These are phyloP conservation scores for Dasyprocta punctata DNA, from an alignment of 2,113 vertebrate species.

Conservation along the genomic window DNA sequence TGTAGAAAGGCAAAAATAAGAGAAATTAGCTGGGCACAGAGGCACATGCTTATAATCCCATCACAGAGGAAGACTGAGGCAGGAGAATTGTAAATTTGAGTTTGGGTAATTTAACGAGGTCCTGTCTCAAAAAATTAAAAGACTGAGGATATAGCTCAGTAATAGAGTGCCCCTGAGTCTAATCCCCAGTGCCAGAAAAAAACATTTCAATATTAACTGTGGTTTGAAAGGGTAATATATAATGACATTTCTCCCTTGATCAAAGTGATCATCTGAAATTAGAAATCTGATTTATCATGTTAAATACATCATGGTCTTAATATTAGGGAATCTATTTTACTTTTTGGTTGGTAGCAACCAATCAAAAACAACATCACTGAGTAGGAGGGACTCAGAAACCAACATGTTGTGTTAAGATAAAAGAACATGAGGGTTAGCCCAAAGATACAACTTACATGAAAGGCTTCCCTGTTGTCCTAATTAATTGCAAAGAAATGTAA, in stretches of 20 bases:
- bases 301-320: constrained; percentile 20
- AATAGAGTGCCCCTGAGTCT: not conserved
- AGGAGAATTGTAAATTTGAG: not conserved
- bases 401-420: constrained; percentile 17
- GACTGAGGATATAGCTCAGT: not conserved
- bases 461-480: constrained; percentile 33
- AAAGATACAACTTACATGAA: constrained; percentile 22
- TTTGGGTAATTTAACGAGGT: not conserved
- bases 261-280: constrained; percentile 33
- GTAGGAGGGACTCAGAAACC: constrained; percentile 33
- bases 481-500: constrained; percentile 30
- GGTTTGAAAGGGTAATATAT: not conserved
- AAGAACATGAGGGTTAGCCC: constrained; percentile 17
- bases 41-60: not conserved
- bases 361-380: not conserved
- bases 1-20: not conserved
- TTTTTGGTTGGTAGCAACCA: constrained; percentile 35
- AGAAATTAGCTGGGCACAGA: not conserved
- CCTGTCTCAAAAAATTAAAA: not conserved
- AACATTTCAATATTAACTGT: not conserved
- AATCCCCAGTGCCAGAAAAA: not conserved
- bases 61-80: not conserved
- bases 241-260: not conserved
- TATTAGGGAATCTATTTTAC: constrained; percentile 27
- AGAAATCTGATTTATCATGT: constrained; percentile 8